Conservation (phyloP, 2,797 vertebrate genomes). For the Tapirus indicus region DNA sequence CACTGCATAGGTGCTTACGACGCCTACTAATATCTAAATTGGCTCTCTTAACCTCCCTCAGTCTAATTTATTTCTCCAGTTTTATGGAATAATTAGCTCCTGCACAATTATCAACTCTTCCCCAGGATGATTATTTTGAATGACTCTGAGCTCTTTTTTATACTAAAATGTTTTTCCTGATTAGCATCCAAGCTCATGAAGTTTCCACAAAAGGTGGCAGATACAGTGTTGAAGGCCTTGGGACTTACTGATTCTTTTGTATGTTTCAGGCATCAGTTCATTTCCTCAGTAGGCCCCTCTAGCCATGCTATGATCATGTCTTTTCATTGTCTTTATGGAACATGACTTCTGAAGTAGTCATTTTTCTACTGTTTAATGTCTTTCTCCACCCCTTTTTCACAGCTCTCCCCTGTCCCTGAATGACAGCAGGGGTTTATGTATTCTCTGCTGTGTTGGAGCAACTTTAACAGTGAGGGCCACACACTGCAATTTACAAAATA, state of each 20-base stretch:
- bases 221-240: background rate
- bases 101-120: background rate
- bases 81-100: background rate
- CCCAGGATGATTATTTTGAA: background rate
- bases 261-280: background rate
- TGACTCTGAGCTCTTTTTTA: background rate
- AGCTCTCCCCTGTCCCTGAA: background rate
- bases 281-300: background rate
- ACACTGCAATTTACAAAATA: background rate
- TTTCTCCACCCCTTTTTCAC: background rate
- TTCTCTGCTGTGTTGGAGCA: background rate
- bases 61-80: background rate
- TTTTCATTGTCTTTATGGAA: background rate
- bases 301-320: background rate
- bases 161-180: background rate
- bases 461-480: background rate
- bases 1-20: background rate
- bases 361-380: background rate
- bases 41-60: background rate
- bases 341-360: background rate
- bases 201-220: background rate
- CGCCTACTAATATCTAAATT: background rate
- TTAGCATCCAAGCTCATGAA: background rate
- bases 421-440: background rate
- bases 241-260: background rate